Base-by-base conservation (phyloP, 1,140 invertebrate species). In the Platorchestia sp. region DNA sequence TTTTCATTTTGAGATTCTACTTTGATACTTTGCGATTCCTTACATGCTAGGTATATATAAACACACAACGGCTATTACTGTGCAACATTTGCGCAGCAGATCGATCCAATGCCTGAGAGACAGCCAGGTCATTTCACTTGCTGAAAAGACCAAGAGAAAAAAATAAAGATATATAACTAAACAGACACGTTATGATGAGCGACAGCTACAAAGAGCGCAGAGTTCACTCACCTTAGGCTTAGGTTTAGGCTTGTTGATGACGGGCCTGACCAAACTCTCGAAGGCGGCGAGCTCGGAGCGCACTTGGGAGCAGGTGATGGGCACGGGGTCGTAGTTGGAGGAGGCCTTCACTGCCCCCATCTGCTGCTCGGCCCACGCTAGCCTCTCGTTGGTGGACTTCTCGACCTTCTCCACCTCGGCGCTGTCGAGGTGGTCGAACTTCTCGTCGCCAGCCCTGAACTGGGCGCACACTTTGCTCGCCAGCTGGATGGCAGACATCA, bases 241-340 rank as follows among this genome's bases (percentile, higher is more conserved):
- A 16, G 98, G 98, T 97, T 99, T 99, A 43, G 98, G 98, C 97
- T 99, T 99, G 97, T 98, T 98, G 89, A 99, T 97, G 95, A 99
- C 98, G 0, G 98, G 98, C 96, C 97, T 98, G 45, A 98, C 98
- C 19, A 97, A 97, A 95, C 97, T 98, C 96, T 99, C 98, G 96
- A 99, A 98, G 51, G 97, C 97, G 98, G 98, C 97, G 19, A 96
- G 89, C 95, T 96, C 96, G 47, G 96, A 95, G 95, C 95, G 51
- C 59, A 99, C 98, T 97, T 99, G 98, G 59, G 98, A 97, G n/a
- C 98, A 97, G 96, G 98, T 98, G 95, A 99, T 97, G 22, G 98
- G 98, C 87, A 98, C 98, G 96, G 97, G 96, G 87, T 97, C 97
- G 96, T 97, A 98, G 97, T 96, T 98, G 97, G 96, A 98, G 97